phyloP scores from a whole-genome alignment of 2,113 vertebrate species.

The Gymnorhina tibicen region DNA sequence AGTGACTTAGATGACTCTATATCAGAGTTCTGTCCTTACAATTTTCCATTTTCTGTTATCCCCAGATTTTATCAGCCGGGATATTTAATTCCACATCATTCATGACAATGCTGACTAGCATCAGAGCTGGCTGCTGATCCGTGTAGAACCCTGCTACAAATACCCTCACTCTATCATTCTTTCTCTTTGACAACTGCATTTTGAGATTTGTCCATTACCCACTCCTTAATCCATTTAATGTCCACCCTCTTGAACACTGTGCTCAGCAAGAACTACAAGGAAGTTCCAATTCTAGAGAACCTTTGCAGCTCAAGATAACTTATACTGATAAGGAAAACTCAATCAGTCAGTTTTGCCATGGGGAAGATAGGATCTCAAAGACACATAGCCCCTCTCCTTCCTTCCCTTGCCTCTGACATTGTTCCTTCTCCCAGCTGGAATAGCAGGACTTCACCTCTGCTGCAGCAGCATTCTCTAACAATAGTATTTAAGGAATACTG shows the following conservation, averaged over 20 bases:
- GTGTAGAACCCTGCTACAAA: not conserved
- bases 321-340: constrained; percentile 39
- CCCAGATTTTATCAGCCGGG: constrained; percentile 23
- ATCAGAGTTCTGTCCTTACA: constrained; percentile 21
- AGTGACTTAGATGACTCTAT: not conserved
- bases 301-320: not conserved
- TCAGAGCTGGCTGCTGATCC: not conserved
- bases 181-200: constrained; percentile 44
- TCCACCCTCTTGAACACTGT: not conserved
- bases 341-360: constrained; percentile 2
- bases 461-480: not conserved
- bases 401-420: not conserved
- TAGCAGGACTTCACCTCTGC: not conserved
- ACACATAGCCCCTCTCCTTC: not conserved
- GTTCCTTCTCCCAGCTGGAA: not conserved
- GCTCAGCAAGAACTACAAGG: constrained; percentile 37
- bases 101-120: constrained; percentile 30
- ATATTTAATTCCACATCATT: constrained; percentile 53
- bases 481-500: not conserved
- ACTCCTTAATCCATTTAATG: constrained; percentile 47
- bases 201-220: constrained; percentile 38
- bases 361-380: constrained; percentile 31
- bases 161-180: not conserved
- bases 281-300: constrained; percentile 35
- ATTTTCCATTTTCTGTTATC: constrained; percentile 48